These are phyloP conservation scores for Euwallacea fornicatus DNA, from an alignment of 1,140 invertebrate species.

Conservation along the genomic window DNA sequence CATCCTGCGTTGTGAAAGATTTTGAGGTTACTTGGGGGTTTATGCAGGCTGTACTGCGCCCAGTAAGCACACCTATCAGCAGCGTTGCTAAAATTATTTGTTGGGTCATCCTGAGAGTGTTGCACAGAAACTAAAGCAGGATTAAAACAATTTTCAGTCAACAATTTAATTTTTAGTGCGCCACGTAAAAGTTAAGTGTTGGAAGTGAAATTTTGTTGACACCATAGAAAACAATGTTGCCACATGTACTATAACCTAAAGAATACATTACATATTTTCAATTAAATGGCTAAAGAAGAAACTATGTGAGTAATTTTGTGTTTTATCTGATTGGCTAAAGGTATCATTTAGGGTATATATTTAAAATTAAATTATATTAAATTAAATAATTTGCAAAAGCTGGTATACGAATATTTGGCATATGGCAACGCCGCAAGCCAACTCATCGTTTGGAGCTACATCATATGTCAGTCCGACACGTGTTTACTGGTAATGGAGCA, in stretches of 20 bases:
- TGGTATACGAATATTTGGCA: not conserved
- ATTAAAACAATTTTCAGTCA: conserved; percentile 15
- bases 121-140: not conserved
- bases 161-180: not conserved
- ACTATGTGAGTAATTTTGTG: too few species aligned
- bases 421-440: not conserved
- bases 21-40: conserved; percentile 66
- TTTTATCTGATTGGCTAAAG: too few species aligned
- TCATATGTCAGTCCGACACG: not conserved
- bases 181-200: conserved; percentile 17
- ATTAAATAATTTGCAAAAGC: too few species aligned
- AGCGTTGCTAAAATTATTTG: conserved; percentile 14
- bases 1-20: conserved; percentile 87
- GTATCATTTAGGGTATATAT: not conserved
- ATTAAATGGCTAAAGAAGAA: too few species aligned
- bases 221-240: not conserved
- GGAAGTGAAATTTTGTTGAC: conserved; percentile 14
- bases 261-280: too few species aligned
- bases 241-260: not conserved
- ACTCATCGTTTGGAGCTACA: not conserved
- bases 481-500: not conserved
- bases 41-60: conserved; percentile 54
- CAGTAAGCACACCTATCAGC: conserved; percentile 18
- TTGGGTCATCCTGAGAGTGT: conserved; percentile 12
- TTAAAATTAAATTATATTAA: not conserved